Conservation (phyloP, 2,797 vertebrate species). For the Cottoperca gobio region DNA sequence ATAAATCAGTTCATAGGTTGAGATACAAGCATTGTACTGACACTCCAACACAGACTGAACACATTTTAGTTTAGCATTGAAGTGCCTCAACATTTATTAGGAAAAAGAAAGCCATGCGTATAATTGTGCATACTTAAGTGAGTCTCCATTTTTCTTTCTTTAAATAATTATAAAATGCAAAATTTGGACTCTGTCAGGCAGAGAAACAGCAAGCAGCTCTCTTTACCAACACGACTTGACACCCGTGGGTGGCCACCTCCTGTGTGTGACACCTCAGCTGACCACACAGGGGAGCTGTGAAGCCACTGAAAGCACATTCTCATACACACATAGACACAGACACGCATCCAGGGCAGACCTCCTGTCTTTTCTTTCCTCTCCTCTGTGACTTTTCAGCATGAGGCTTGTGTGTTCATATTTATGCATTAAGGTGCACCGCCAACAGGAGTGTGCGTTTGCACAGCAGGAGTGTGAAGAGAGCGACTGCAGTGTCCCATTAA, state of each 20-base stretch:
- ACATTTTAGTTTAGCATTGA: not conserved
- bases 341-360: slow-evolving; percentile 10
- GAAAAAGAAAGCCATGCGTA: not conserved
- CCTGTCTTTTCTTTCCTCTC: slow-evolving; percentile 23
- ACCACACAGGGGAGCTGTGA: slow-evolving; percentile 81
- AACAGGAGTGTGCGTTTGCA: slow-evolving; percentile 40
- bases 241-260: not conserved
- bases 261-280: slow-evolving; percentile 45
- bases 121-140: not conserved
- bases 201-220: not conserved
- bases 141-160: not conserved
- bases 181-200: not conserved
- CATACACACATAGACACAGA: not conserved
- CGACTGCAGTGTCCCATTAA: slow-evolving; percentile 53
- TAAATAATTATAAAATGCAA: not conserved
- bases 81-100: not conserved
- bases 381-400: slow-evolving; percentile 33
- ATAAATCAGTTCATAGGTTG: not conserved
- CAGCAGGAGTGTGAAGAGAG: slow-evolving; percentile 58
- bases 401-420: slow-evolving; percentile 60
- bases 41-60: not conserved
- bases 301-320: slow-evolving; percentile 44
- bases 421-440: slow-evolving; percentile 58
- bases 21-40: not conserved
- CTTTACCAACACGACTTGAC: not conserved